Evolutionary conservation across 2,888 invertebrate genomes (phyloP), one percentile per base, ranked within the genome.

Genomic region (Erebia palarica): DNA sequence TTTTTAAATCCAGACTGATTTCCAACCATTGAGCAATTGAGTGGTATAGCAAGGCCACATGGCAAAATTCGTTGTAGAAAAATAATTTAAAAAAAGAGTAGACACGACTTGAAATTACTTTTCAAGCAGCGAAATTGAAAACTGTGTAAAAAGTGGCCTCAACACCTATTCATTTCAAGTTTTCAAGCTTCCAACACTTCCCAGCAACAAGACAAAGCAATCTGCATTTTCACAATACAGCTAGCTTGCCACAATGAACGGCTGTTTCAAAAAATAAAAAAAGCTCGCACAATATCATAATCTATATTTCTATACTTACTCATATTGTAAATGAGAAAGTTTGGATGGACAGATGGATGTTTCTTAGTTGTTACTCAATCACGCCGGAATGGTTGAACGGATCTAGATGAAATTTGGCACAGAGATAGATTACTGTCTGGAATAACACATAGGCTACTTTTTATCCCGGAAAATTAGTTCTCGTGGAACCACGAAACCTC

Each of bases 101-200:
- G 47, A 13, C 16, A 69, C 66, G 64, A 59, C 11, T 65, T 49
- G 59, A 60, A 68, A 72, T 72, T 72, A 27, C 70, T 70, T 64
- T 16, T 44, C 49, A 57, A 67, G 58, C 49, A 59, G 51, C 60
- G 47, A 59, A 70, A 67, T 70, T 73, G 64, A 71, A 75, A 75
- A 66, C 58, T 61, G 61, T 61, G 61, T 67, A 44, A 73, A 74
- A 73, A 73, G 53, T 75, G 67, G 69, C 71, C 59, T 71, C 65
- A 73, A 73, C 70, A 75, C 73, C 71, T 73, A 75, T 75, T 75
- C 74, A 71, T 73, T 74, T 72, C 73, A 69, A 74, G 69, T 72
- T 74, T 69, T 68, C 69, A 72, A 66, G 70, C 66, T 71, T 68
- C 69, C 66, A 69, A 63, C 55, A 71, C 73, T 74, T 59, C 51